Percentiles rank a stretch among this genome's conserved stretches.
phyloP scores from a whole-genome alignment of 2,888 invertebrate species.

The Deladenus siricidicola region DNA sequence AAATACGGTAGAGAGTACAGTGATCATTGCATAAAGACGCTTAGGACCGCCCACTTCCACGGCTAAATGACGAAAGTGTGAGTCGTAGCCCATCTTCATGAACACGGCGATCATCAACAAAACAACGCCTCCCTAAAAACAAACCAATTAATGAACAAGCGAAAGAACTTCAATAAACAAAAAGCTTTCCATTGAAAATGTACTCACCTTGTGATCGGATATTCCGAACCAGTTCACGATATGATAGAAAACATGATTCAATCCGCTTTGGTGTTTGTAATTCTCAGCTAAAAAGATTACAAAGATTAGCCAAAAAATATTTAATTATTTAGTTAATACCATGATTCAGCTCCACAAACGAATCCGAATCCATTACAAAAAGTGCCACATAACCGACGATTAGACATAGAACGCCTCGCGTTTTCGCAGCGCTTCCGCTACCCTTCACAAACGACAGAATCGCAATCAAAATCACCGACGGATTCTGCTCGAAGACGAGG shows the following conservation, averaged over 20 bases:
- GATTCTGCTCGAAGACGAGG: slow-evolving; percentile 58
- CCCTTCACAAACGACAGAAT: slow-evolving; percentile 57
- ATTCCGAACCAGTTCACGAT: slow-evolving; percentile 57
- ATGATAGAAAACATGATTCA: slow-evolving; percentile 58
- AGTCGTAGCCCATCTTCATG: slow-evolving; percentile 56
- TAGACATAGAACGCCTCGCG: slow-evolving; percentile 54
- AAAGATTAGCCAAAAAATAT: neutral
- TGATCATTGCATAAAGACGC: slow-evolving; percentile 57
- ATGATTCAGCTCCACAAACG: slow-evolving; percentile 50
- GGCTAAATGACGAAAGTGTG: slow-evolving; percentile 48
- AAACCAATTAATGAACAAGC: slow-evolving; percentile 1
- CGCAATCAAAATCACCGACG: slow-evolving; percentile 57
- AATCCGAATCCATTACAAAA: slow-evolving; percentile 59
- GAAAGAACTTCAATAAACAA: too few species aligned
- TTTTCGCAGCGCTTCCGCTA: slow-evolving; percentile 56
- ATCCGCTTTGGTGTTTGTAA: slow-evolving; percentile 56
- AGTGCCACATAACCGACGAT: slow-evolving; percentile 57
- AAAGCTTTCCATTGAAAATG: too few species aligned
- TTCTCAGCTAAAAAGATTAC: slow-evolving; percentile 51
- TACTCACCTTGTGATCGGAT: slow-evolving; percentile 58
- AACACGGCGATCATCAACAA: slow-evolving; percentile 56
- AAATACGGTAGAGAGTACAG: slow-evolving; percentile 55
- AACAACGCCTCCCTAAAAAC: slow-evolving; percentile 56
- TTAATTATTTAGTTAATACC: slow-evolving; percentile 47
- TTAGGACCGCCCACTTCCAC: slow-evolving; percentile 59